Conservation (phyloP, 2,113 vertebrate species). For the Tachuris rubrigastra region DNA sequence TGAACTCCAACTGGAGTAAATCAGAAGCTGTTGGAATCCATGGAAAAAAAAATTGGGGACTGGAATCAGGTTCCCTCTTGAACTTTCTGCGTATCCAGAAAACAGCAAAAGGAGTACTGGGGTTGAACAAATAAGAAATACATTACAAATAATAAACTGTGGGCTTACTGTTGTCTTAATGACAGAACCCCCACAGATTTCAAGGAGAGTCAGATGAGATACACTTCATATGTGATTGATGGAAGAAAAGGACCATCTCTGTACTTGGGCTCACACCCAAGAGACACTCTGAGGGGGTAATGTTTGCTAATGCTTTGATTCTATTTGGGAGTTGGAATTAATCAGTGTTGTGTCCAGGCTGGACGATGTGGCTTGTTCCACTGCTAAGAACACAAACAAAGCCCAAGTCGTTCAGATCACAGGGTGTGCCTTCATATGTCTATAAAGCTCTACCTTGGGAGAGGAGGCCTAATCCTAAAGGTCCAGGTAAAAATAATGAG, state of each 20-base stretch:
- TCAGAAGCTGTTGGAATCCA: background rate
- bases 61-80: background rate
- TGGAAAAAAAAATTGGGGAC: background rate
- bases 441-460: background rate
- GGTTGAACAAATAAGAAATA: slow-evolving; percentile 50
- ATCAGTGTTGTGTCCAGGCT: background rate
- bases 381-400: background rate
- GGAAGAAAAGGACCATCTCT: background rate
- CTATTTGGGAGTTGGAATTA: background rate
- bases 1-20: background rate
- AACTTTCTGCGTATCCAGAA: slow-evolving; percentile 3
- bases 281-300: background rate
- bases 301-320: background rate
- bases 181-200: background rate
- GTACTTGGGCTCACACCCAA: background rate
- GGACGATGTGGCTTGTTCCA: background rate
- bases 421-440: background rate
- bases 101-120: background rate
- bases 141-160: slow-evolving; percentile 21
- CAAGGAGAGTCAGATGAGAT: background rate
- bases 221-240: background rate
- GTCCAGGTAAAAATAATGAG: background rate
- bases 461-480: background rate
- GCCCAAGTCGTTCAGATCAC: background rate
- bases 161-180: background rate